Conservation (phyloP, 1,140 invertebrate species). For the Notospermus geniculatus region DNA sequence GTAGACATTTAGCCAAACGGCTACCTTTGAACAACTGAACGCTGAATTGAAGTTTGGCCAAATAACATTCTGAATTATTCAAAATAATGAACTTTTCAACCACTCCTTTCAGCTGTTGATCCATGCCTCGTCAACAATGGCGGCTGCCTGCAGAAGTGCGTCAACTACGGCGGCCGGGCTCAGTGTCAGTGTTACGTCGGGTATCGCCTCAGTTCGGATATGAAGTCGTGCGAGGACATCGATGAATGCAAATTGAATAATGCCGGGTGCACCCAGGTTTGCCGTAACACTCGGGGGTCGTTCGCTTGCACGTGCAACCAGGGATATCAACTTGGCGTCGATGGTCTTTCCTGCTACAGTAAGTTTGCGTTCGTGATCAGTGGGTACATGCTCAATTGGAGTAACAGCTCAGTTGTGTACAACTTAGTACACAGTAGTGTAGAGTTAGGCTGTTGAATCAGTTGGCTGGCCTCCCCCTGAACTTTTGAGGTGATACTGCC, state of each 20-base stretch:
- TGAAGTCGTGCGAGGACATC: slow-evolving; percentile 55
- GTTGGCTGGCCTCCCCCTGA: too few relatives aligned
- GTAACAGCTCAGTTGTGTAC: too few relatives aligned
- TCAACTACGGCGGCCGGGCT: slow-evolving; percentile 57
- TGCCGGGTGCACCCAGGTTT: slow-evolving; percentile 42
- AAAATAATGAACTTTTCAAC: too few relatives aligned
- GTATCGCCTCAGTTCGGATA: slow-evolving; percentile 56
- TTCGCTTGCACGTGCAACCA: slow-evolving; percentile 56
- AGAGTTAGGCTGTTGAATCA: too few relatives aligned
- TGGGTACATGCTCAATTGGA: too few relatives aligned
- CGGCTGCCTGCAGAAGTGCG: slow-evolving; percentile 48
- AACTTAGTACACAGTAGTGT: too few relatives aligned
- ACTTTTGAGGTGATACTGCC: too few relatives aligned
- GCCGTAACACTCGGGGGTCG: slow-evolving; percentile 58
- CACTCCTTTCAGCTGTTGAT: not conserved
- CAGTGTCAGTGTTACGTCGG: slow-evolving; percentile 56
- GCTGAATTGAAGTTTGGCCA: too few relatives aligned
- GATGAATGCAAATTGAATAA: slow-evolving; percentile 45
- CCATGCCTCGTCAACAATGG: slow-evolving; percentile 36
- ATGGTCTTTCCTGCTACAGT: slow-evolving; percentile 56
- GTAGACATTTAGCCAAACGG: too few relatives aligned
- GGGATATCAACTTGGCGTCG: slow-evolving; percentile 56
- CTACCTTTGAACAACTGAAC: too few relatives aligned
- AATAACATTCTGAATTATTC: too few relatives aligned
- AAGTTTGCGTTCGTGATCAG: slow-evolving; percentile 29